A percentile compares a stretch with the other conserved stretches of the same genome.
phyloP scores from a whole-genome alignment of 2,797 vertebrate genomes.

The Pangasius djambal region DNA sequence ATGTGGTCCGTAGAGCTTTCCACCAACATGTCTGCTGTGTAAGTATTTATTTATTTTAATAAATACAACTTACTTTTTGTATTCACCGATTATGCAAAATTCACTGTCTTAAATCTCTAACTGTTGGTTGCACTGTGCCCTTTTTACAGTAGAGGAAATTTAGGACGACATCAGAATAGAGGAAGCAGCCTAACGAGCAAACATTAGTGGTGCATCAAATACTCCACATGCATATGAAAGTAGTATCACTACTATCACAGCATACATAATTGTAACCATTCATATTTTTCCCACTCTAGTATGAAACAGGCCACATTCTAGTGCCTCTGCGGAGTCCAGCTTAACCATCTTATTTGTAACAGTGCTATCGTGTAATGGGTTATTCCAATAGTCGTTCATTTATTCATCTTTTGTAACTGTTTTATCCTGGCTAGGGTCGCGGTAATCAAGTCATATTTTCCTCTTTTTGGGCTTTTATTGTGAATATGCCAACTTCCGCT shows the following conservation, averaged over 20 bases:
- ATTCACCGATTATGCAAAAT: too few species aligned
- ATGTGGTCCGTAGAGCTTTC: too few species aligned
- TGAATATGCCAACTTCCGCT: slow-evolving; percentile 3
- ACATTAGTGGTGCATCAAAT: neutral
- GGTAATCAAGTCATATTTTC: neutral
- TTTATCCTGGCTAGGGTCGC: neutral
- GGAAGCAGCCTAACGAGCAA: neutral
- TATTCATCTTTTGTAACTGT: neutral
- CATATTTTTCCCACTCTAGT: too few species aligned
- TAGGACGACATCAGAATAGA: neutral
- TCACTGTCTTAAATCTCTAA: neutral
- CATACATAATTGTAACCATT: neutral
- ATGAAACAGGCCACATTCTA: neutral
- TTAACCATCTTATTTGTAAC: neutral
- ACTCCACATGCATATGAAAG: neutral
- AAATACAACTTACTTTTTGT: too few species aligned
- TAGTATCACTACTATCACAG: neutral
- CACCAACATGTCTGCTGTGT: too few species aligned
- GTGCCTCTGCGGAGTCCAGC: neutral
- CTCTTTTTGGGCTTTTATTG: slow-evolving; percentile 13
- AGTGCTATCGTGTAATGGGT: neutral
- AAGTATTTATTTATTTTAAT: too few species aligned
- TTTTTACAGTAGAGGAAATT: neutral
- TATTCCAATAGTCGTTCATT: neutral
- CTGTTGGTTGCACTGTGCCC: neutral